Conservation (phyloP, 1,140 invertebrate genomes). For the Caenorhabditis tropicalis region DNA sequence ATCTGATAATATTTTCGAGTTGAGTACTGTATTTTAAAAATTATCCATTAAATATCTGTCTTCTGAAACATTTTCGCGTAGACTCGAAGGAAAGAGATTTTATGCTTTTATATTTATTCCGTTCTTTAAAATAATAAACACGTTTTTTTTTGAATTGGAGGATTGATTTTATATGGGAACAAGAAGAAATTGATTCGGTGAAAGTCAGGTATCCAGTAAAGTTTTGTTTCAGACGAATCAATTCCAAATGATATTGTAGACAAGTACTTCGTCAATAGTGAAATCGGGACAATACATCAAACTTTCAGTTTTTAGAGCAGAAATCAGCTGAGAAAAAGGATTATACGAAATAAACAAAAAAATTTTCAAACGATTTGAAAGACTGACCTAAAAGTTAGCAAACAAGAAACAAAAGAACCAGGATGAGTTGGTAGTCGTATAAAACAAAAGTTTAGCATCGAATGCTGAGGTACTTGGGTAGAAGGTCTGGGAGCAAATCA, state of each 20-base stretch:
- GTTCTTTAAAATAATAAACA: slow-evolving; percentile 34
- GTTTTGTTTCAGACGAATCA: slow-evolving; percentile 4
- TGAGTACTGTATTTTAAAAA: background rate
- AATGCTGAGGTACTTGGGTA: slow-evolving; percentile 12
- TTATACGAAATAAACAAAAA: too few relatives aligned
- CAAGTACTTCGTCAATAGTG: slow-evolving; percentile 37
- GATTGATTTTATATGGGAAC: background rate
- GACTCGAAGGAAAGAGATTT: background rate
- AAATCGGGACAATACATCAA: background rate
- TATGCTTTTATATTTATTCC: slow-evolving; percentile 32
- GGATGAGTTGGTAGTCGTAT: background rate
- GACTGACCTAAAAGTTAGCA: background rate
- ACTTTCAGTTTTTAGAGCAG: background rate
- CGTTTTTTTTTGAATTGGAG: background rate
- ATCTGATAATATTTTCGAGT: background rate
- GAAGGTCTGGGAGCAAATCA: slow-evolving; percentile 11
- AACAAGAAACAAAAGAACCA: slow-evolving; percentile 5
- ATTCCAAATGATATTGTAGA: slow-evolving; percentile 25
- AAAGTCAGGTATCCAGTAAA: background rate
- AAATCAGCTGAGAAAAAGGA: background rate
- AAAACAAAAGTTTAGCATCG: background rate
- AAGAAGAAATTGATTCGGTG: background rate
- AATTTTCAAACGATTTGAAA: background rate
- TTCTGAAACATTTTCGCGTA: background rate
- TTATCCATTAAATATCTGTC: background rate